phyloP scores from a whole-genome alignment of 2,888 invertebrate species.

The Lapara coniferarum region DNA sequence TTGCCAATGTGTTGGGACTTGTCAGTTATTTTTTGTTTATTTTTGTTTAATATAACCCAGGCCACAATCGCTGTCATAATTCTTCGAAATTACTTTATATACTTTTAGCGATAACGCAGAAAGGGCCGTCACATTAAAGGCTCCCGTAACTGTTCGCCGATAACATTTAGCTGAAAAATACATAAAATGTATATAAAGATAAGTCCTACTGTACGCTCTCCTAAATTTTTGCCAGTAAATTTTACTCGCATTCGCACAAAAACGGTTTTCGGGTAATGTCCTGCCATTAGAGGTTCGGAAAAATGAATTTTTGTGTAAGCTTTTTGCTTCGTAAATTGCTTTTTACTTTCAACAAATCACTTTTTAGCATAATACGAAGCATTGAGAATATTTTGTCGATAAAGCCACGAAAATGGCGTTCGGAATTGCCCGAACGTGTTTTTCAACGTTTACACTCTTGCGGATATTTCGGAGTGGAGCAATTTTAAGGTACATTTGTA shows the following conservation, averaged over 20 bases:
- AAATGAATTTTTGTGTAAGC: conserved; percentile 62
- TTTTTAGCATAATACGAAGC: conserved; percentile 48
- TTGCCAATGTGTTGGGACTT: conserved; percentile 52
- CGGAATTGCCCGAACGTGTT: conserved; percentile 44
- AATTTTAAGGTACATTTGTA: conserved; percentile 4
- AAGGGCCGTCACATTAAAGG: conserved; percentile 59
- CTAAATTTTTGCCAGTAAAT: conserved; percentile 68
- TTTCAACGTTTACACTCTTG: conserved; percentile 31
- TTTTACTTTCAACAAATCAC: conserved; percentile 47
- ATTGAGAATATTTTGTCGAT: conserved; percentile 44
- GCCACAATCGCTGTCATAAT: conserved; percentile 56
- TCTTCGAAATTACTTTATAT: conserved; percentile 66
- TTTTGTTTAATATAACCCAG: conserved; percentile 52
- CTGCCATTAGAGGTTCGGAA: conserved; percentile 69
- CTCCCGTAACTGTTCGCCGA: conserved; percentile 63
- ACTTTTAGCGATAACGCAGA: conserved; percentile 59
- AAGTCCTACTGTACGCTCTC: conserved; percentile 60
- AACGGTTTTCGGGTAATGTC: conserved; percentile 74
- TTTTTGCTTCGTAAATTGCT: conserved; percentile 53
- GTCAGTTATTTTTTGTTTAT: conserved; percentile 59
- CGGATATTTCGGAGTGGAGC: conserved; percentile 24
- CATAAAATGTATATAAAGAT: conserved; percentile 77
- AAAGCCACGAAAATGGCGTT: conserved; percentile 39
- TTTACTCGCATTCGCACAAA: conserved; percentile 67
- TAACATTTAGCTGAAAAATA: conserved; percentile 69